phyloP scores from a whole-genome alignment of 2,888 invertebrate genomes.

The Erebia palarica region DNA sequence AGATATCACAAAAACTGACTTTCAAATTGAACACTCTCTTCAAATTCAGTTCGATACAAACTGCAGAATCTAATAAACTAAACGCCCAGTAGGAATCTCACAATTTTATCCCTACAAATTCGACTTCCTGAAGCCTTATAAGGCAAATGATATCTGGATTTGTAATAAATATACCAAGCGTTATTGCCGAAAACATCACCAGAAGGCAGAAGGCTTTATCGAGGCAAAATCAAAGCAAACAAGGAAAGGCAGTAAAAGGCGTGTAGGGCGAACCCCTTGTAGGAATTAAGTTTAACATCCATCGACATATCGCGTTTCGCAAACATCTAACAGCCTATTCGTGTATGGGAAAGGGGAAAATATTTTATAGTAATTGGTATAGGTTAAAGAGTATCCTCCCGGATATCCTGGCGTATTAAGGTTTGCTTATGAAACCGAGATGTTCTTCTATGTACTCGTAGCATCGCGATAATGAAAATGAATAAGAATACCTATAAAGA shows the following conservation, averaged over 20 bases:
- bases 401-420: background rate
- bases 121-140: background rate
- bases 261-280: slow-evolving; percentile 68
- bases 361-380: slow-evolving; percentile 40
- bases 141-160: slow-evolving; percentile 11
- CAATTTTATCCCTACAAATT: background rate
- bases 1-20: too few relatives aligned
- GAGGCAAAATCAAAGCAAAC: slow-evolving; percentile 66
- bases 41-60: too few relatives aligned
- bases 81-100: background rate
- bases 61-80: background rate
- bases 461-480: too few relatives aligned
- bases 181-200: slow-evolving; percentile 38
- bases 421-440: background rate
- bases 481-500: too few relatives aligned
- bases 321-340: slow-evolving; percentile 69
- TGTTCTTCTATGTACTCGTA: background rate
- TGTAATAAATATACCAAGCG: slow-evolving; percentile 21
- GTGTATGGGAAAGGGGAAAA: slow-evolving; percentile 45
- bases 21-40: too few relatives aligned
- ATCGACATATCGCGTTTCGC: slow-evolving; percentile 75
- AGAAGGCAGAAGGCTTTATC: slow-evolving; percentile 47
- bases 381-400: slow-evolving; percentile 20
- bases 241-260: slow-evolving; percentile 69
- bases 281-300: slow-evolving; percentile 79